These are phyloP conservation scores for Neomorphus geoffroyi DNA, from an alignment of 2,797 vertebrate species.

Conservation along the genomic window DNA sequence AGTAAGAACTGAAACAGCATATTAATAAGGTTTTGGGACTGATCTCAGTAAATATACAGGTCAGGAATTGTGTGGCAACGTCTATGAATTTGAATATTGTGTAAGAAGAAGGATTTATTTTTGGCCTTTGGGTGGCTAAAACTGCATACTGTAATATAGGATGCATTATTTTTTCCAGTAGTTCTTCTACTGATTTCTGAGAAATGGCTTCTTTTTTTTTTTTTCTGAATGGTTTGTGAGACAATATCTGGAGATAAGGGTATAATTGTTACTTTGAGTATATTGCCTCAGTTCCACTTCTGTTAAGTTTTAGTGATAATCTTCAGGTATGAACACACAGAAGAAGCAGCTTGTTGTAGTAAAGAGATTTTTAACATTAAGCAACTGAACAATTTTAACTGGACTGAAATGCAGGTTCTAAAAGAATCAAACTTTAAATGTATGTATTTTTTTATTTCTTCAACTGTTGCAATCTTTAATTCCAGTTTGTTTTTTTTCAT, in stretches of 20 bases:
- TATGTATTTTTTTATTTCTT: not conserved
- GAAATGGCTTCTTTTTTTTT: not conserved
- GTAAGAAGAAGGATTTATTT: not conserved
- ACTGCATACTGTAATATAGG: not conserved
- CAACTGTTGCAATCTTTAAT: not conserved
- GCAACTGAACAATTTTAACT: not conserved
- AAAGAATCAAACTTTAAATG: not conserved
- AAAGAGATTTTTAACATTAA: not conserved
- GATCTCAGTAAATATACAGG: not conserved
- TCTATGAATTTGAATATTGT: constrained; percentile 25
- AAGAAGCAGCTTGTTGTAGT: not conserved
- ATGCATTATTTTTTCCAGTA: not conserved
- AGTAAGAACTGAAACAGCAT: not conserved
- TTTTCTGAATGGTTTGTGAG: not conserved
- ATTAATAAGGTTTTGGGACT: constrained; percentile 4
- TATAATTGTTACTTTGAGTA: not conserved
- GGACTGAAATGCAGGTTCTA: not conserved
- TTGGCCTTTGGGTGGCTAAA: not conserved
- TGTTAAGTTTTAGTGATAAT: not conserved
- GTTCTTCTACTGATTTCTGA: not conserved
- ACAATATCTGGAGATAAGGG: not conserved
- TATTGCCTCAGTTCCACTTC: not conserved
- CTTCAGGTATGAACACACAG: not conserved
- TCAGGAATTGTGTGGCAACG: not conserved
- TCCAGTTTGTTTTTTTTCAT: not conserved